phyloP scores from a whole-genome alignment of 2,888 invertebrate genomes.

The Cyaniris semiargus region DNA sequence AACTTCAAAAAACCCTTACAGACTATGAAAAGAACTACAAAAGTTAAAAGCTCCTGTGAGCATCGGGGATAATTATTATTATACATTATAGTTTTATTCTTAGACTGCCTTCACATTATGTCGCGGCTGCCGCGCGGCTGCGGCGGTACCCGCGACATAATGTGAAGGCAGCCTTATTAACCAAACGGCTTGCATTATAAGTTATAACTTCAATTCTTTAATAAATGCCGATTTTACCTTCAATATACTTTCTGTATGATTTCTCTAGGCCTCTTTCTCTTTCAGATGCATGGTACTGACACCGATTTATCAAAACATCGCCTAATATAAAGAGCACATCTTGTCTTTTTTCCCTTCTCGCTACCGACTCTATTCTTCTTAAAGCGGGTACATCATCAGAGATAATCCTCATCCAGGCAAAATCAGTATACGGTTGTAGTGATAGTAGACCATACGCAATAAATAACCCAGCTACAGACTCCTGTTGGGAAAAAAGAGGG shows the following conservation, averaged over 20 bases:
- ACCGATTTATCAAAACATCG: constrained; percentile 53
- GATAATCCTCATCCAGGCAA: constrained; percentile 55
- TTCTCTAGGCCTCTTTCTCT: constrained; percentile 62
- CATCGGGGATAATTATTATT: too few relatives aligned
- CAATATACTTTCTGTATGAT: constrained; percentile 57
- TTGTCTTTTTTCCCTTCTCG: constrained; percentile 50
- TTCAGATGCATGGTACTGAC: constrained; percentile 54
- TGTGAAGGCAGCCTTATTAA: too few relatives aligned
- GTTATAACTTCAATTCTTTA: not conserved
- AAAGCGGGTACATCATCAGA: constrained; percentile 57
- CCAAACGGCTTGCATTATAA: too few relatives aligned
- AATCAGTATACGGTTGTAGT: constrained; percentile 59
- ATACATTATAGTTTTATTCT: too few relatives aligned
- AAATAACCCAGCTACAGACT: constrained; percentile 62
- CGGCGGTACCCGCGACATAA: too few relatives aligned
- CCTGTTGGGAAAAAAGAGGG: constrained; percentile 46
- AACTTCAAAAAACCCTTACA: too few relatives aligned
- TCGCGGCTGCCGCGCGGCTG: too few relatives aligned
- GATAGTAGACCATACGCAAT: constrained; percentile 61
- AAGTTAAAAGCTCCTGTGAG: too few relatives aligned
- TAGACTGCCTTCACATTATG: too few relatives aligned
- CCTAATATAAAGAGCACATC: constrained; percentile 65
- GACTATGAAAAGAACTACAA: too few relatives aligned
- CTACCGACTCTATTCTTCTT: constrained; percentile 52
- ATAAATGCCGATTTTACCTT: constrained; percentile 50